These are phyloP conservation scores for Rhyacichthys aspro DNA, from an alignment of 2,797 vertebrate species.

Conservation along the genomic window DNA sequence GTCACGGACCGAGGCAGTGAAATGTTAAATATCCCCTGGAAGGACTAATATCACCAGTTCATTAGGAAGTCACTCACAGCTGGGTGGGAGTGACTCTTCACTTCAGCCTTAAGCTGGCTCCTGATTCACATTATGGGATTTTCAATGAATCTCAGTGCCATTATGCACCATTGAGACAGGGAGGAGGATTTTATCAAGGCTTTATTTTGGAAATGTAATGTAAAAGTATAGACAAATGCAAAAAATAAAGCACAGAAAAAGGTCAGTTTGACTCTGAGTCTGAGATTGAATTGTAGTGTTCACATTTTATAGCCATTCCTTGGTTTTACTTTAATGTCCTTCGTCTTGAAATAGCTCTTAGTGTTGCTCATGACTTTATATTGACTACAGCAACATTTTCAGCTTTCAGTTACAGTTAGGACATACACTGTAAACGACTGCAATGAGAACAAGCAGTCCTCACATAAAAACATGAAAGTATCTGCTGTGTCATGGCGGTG, in stretches of 20 bases:
- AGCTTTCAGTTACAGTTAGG: too few relatives aligned
- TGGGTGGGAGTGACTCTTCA: conserved; percentile 19
- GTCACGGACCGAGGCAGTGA: conserved; percentile 12
- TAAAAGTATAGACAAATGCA: neutral
- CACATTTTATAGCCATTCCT: too few relatives aligned
- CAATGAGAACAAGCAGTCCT: neutral
- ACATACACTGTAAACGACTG: too few relatives aligned
- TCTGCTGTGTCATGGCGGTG: neutral
- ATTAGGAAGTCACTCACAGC: conserved; percentile 32
- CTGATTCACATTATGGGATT: conserved; percentile 36
- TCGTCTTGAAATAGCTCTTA: too few relatives aligned
- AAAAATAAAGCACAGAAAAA: too few relatives aligned
- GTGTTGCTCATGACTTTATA: too few relatives aligned
- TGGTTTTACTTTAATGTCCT: too few relatives aligned
- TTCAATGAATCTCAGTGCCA: conserved; percentile 34
- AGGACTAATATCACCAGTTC: conserved; percentile 31
- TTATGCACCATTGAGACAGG: conserved; percentile 38
- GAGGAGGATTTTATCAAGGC: conserved; percentile 12
- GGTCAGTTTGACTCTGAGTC: too few relatives aligned
- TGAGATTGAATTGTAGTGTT: too few relatives aligned
- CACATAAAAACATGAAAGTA: too few relatives aligned
- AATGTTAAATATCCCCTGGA: conserved; percentile 24
- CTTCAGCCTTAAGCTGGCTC: conserved; percentile 31
- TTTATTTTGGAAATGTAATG: conserved; percentile 2
- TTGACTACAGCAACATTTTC: too few relatives aligned